phyloP scores from a whole-genome alignment of 1,140 invertebrate species.

The Plutomurus gul region DNA sequence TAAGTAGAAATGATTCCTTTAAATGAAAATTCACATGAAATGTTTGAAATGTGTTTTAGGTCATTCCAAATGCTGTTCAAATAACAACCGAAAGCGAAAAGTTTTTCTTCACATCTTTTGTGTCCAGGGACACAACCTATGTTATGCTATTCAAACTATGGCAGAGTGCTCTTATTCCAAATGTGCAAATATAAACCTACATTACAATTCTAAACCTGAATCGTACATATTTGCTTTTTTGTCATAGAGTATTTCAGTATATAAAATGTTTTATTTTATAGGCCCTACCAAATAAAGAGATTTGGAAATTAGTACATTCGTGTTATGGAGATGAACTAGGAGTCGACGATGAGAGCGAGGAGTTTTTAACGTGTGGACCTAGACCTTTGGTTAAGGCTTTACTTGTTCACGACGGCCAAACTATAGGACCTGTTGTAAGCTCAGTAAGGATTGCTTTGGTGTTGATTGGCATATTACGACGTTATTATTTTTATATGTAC shows the following conservation, averaged over 20 bases:
- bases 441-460: conserved; percentile 36
- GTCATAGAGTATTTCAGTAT: not conserved
- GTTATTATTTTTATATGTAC: too few relatives aligned
- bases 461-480: too few relatives aligned
- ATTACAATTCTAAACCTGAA: too few relatives aligned
- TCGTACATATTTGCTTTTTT: not conserved
- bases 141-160: conserved; percentile 92
- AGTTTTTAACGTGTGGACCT: conserved; percentile 41
- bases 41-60: too few relatives aligned
- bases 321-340: conserved; percentile 91
- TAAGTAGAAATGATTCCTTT: too few relatives aligned
- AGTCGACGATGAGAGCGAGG: conserved; percentile 88
- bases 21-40: too few relatives aligned
- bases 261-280: conserved; percentile 55
- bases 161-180: conserved; percentile 91
- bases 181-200: conserved; percentile 68
- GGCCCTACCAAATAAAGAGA: conserved; percentile 81
- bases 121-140: conserved; percentile 88
- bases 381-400: conserved; percentile 32
- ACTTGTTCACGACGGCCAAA: conserved; percentile 44
- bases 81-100: conserved; percentile 82
- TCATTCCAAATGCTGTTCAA: conserved; percentile 90
- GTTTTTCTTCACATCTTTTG: conserved; percentile 91
- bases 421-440: conserved; percentile 47
- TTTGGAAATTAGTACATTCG: conserved; percentile 89